Conservation (phyloP, 2,888 invertebrate species). For the Molorchus minor region DNA sequence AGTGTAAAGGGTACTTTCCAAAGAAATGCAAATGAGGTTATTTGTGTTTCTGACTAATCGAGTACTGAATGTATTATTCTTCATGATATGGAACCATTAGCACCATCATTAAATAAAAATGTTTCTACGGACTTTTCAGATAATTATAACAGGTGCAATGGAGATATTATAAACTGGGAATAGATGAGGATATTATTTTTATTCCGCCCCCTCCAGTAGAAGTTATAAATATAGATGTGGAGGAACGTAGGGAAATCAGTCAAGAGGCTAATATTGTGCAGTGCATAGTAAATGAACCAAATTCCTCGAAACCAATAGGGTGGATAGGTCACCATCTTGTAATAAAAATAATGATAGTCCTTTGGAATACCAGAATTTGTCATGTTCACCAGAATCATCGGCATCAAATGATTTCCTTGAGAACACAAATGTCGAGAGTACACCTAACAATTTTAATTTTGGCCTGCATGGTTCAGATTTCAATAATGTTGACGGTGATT, state of each 20-base stretch:
- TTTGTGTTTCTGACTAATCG: conserved; percentile 31
- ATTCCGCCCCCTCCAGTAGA: conserved; percentile 51
- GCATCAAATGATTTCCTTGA: conserved; percentile 54
- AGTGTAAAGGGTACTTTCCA: background rate
- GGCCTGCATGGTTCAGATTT: conserved; percentile 54
- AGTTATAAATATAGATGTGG: conserved; percentile 50
- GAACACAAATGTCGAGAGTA: conserved; percentile 37
- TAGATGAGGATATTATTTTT: conserved; percentile 50
- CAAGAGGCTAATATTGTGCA: background rate
- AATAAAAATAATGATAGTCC: background rate
- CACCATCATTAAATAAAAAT: conserved; percentile 6
- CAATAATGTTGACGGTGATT: conserved; percentile 40
- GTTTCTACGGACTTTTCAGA: conserved; percentile 23
- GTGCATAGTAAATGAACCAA: background rate
- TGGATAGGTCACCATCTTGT: background rate
- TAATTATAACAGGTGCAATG: conserved; percentile 32
- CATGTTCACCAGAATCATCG: conserved; percentile 44
- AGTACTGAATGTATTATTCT: conserved; percentile 33
- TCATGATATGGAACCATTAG: conserved; percentile 9
- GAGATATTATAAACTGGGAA: conserved; percentile 29
- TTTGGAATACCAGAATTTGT: conserved; percentile 34
- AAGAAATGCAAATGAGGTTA: background rate
- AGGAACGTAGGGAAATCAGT: conserved; percentile 32
- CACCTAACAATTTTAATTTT: conserved; percentile 51
- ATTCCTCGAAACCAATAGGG: background rate